Base-by-base conservation (phyloP, 2,113 vertebrate genomes). In the Rutilus rutilus region DNA sequence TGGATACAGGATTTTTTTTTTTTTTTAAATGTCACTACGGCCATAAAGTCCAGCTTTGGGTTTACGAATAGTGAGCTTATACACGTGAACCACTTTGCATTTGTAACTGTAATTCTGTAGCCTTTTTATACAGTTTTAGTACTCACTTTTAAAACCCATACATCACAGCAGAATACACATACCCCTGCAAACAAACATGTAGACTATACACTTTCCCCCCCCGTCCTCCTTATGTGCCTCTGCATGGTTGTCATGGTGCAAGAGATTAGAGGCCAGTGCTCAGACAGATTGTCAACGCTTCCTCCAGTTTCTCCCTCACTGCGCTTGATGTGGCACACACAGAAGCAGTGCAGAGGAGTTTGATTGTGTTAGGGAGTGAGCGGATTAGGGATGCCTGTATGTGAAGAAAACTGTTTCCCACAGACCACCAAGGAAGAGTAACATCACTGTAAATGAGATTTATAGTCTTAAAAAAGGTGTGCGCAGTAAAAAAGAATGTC, bases 241-340 rank as follows among this genome's bases (percentile, higher is more conserved):
- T 73, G 65, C 62, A 42, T 75, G 84, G 88, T 90, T 90, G 88
- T 90, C 88, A 88, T 88, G 85, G 88, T 82, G 83, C 69, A 82
- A 81, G 84, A 88, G 89, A 88, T 90, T 90, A 90, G 80, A 77
- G 85, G n/a, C 59, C 60, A 82, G 75, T 81, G 65, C 83, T 77
- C 86, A 85, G 84, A 88, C 86, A 81, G 84, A 86, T 86, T 86
- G 83, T 81, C 77, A 78, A 81, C 57, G 78, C 57, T 81, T 81
- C 57, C 67, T 86, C 83, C 82, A 76, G 73, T 75, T 79, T 76
- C 87, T 77, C 67, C 81, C 7, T 86, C 83, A 81, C 71, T 76
- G 84, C 83, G 84, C 83, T 90, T 87, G 78, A 87, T 86, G 85
- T 88, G 86, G 85, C 89, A 88, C 74, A 88, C 83, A 88, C 86